phyloP scores from a whole-genome alignment of 2,113 vertebrate species.

The Lutjanus erythropterus region DNA sequence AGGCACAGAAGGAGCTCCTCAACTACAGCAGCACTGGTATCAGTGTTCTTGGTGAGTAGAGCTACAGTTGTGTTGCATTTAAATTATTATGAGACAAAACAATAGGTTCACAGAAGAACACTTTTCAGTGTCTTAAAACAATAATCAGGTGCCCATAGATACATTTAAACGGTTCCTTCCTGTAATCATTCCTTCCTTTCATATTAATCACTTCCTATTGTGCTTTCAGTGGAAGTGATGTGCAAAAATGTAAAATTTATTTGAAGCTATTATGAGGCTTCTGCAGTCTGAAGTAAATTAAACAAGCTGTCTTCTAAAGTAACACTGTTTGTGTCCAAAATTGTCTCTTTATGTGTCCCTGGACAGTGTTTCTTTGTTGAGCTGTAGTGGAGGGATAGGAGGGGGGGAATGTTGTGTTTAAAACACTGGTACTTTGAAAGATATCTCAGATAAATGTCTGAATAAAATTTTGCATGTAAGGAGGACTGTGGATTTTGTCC shows the following conservation, averaged over 20 bases:
- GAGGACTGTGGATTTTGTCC: not conserved
- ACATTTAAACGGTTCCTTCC: no score
- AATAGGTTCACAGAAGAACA: no score
- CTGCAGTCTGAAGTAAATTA: not conserved
- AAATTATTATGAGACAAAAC: not conserved
- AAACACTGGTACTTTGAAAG: no score
- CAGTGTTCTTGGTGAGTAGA: conserved; percentile 94
- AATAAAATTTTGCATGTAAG: not conserved
- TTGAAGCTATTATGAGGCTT: not conserved
- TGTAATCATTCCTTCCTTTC: no score
- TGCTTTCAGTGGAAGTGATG: not conserved
- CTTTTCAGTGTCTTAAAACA: not conserved
- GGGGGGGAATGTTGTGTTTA: no score
- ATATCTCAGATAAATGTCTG: no score
- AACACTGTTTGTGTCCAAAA: not conserved
- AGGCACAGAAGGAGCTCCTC: conserved; percentile 93
- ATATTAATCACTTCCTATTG: not conserved
- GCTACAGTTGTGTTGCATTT: not conserved
- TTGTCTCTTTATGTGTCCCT: not conserved
- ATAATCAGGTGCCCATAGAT: not conserved
- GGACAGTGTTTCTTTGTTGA: not conserved
- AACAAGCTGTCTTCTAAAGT: not conserved
- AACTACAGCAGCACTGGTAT: conserved; percentile 91
- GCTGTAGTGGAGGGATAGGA: no score
- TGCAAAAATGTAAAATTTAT: not conserved